Conservation (phyloP, 2,888 invertebrate genomes). For the Philopedon plagiatum region DNA sequence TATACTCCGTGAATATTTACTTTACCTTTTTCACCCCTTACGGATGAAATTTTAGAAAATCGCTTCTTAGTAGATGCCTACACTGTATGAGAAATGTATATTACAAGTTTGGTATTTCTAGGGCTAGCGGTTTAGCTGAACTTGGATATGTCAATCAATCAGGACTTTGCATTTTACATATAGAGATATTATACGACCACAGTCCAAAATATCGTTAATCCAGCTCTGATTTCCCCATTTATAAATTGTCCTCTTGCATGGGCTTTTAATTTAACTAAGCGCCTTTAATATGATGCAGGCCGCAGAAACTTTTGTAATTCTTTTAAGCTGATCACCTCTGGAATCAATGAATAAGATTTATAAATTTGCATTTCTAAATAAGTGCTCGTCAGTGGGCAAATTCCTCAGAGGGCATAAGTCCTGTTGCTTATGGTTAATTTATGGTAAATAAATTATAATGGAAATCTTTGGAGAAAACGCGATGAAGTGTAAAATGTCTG, state of each 20-base stretch:
- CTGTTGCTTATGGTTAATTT: not conserved
- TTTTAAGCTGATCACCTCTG: not conserved
- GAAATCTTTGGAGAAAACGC: not conserved
- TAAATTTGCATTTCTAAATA: constrained; percentile 25
- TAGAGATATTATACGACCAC: no score
- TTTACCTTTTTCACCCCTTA: no score
- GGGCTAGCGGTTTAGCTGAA: no score
- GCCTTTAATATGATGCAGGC: not conserved
- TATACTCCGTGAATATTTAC: no score
- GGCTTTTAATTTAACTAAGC: not conserved
- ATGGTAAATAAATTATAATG: not conserved
- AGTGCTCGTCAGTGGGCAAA: constrained; percentile 2
- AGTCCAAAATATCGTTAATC: no score
- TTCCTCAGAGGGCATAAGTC: not conserved
- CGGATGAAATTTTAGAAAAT: no score
- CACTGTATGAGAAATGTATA: no score
- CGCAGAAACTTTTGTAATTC: not conserved
- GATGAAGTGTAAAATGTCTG: not conserved
- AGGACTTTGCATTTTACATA: no score
- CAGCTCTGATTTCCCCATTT: not conserved
- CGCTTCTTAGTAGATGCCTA: no score
- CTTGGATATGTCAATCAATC: no score
- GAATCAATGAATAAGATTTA: constrained; percentile 27
- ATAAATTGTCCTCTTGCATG: not conserved
- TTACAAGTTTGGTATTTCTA: no score